Evolutionary conservation across 2,113 vertebrate genomes (phyloP), one percentile per base, ranked within the genome.

Genomic region (Ceratotherium simum): DNA sequence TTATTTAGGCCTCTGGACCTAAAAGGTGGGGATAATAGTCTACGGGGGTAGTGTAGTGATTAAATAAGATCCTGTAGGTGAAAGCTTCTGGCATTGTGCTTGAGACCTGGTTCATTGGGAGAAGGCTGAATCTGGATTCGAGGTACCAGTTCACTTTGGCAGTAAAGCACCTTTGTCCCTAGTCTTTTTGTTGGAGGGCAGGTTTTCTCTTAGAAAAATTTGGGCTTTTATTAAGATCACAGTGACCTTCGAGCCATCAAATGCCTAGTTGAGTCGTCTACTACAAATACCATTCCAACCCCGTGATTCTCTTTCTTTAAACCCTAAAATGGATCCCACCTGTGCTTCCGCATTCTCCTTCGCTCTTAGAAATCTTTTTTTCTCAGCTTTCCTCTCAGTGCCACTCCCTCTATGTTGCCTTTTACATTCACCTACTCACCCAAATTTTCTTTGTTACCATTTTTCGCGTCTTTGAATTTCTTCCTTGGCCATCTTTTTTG

Each of bases 171-270:
- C 31, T 18, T 69, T 18, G 17, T 18, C 0, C 36, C 29, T 27
- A 13, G 16, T 46, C 25, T 62, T 91, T 85, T 87, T 90, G 13
- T 91, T 78, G 21, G 31, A 62, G 36, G 39, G 8, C 51, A 87
- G 64, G 31, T 94, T 96, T 91, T 94, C 56, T 91, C 60, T 67
- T 88, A 90, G 84, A 83, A 89, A 94, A 96, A 46, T 46, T 56
- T 70, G n/a, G 51, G n/a, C 33, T 86, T 91, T 93, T 21, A 62
- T 17, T 78, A 69, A 86, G 89, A 93, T 91, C 78, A 79, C 60
- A 54, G 79, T 80, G 95, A 93, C 84, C 72, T 96, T 93, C 14
- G 56, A 48, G 60, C 62, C 67, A 64, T 95, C 51, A 62, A 20
- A 25, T 96, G 48, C 58, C 39, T 91, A 16, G 65, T 94, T 56